Conservation (phyloP, 2,888 invertebrate species). For the Agonopterix arenella region DNA sequence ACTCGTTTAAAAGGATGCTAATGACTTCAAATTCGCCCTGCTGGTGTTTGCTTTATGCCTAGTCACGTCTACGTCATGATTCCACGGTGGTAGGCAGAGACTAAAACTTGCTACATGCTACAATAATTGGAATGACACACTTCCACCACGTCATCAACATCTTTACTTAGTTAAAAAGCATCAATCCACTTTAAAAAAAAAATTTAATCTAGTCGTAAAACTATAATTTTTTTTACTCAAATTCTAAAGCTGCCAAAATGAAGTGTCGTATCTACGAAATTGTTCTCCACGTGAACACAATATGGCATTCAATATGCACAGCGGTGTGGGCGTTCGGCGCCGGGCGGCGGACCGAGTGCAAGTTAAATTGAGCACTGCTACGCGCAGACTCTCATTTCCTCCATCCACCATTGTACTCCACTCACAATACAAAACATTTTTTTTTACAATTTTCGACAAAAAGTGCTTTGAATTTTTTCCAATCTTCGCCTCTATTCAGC, state of each 20-base stretch:
- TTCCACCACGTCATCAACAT: no score
- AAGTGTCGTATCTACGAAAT: conserved; percentile 1
- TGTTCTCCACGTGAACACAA: not conserved
- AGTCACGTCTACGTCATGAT: no score
- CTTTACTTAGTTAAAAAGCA: no score
- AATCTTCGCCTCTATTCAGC: conserved; percentile 71
- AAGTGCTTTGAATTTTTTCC: conserved; percentile 73
- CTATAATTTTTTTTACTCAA: no score
- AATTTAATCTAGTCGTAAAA: no score
- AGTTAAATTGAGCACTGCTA: conserved; percentile 70
- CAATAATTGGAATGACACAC: no score
- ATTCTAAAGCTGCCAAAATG: not conserved
- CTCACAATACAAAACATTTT: conserved; percentile 76
- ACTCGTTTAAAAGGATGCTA: no score
- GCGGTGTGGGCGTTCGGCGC: conserved; percentile 1
- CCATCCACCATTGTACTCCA: conserved; percentile 67
- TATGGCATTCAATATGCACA: conserved; percentile 5
- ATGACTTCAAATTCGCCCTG: no score
- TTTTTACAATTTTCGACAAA: conserved; percentile 69
- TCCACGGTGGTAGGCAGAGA: no score
- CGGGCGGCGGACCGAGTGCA: conserved; percentile 27
- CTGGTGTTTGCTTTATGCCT: no score
- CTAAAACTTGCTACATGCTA: no score
- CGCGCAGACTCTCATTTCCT: conserved; percentile 75
- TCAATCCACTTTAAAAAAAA: no score